Evolutionary conservation across 2,888 invertebrate species (phyloP).

Genomic region (Chrysomela aeneicollis): DNA sequence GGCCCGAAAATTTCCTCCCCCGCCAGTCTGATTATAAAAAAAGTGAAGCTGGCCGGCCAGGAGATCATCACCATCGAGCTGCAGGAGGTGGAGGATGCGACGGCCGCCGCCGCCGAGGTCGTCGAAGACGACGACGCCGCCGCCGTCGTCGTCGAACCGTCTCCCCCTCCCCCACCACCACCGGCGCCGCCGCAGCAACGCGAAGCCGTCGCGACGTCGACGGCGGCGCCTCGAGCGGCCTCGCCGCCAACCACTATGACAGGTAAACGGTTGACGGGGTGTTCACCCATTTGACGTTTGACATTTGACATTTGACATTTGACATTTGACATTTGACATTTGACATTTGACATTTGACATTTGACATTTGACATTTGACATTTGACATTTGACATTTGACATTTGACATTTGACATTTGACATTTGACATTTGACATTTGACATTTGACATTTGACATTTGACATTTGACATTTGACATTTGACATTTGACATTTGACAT

Average conservation of each 20-base stretch:
- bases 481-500: too few relatives aligned
- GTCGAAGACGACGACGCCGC: slow-evolving; percentile 20
- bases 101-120: slow-evolving; percentile 22
- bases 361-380: too few relatives aligned
- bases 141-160: slow-evolving; percentile 45
- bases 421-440: too few relatives aligned
- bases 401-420: too few relatives aligned
- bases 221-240: slow-evolving; percentile 52
- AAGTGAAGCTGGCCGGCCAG: slow-evolving; percentile 59
- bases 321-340: too few relatives aligned
- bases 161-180: slow-evolving; percentile 51
- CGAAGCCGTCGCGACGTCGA: slow-evolving; percentile 48
- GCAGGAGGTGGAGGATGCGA: slow-evolving; percentile 59
- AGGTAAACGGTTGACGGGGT: slow-evolving; percentile 52
- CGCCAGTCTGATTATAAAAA: slow-evolving; percentile 37
- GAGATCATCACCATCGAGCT: slow-evolving; percentile 59
- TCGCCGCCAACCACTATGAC: slow-evolving; percentile 61
- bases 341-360: too few relatives aligned
- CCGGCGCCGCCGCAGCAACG: slow-evolving; percentile 44
- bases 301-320: too few relatives aligned
- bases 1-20: slow-evolving; percentile 35
- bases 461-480: too few relatives aligned
- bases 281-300: too few relatives aligned
- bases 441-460: too few relatives aligned
- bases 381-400: too few relatives aligned